Conservation (phyloP, 2,888 invertebrate species). For the Odontomyia ornata region DNA sequence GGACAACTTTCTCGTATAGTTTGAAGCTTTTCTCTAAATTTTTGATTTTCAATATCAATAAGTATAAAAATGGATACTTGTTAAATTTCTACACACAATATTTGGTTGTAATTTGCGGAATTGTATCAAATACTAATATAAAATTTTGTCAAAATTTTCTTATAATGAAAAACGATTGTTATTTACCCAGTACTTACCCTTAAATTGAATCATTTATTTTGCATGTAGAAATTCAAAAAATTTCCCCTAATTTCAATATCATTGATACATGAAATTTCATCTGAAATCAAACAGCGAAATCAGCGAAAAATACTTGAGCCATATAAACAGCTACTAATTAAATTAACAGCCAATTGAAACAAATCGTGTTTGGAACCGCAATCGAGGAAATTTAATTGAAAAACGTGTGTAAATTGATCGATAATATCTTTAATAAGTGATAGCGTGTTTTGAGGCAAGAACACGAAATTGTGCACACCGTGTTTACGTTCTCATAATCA, state of each 20-base stretch:
- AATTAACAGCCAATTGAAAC: neutral
- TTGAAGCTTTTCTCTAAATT: no score
- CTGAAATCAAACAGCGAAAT: conserved; percentile 4
- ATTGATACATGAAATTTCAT: neutral
- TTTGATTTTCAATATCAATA: no score
- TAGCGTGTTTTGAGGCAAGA: neutral
- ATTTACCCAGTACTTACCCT: no score
- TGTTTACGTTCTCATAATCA: neutral
- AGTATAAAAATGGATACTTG: no score
- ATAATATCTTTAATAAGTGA: neutral
- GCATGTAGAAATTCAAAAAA: no score
- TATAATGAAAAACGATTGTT: no score
- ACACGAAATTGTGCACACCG: neutral
- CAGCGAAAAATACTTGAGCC: no score
- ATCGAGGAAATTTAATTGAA: neutral
- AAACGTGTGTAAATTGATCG: neutral
- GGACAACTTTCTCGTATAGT: no score
- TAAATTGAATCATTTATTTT: neutral
- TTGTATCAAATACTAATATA: no score
- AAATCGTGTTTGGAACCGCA: neutral
- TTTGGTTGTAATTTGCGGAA: no score
- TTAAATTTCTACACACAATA: no score
- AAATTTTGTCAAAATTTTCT: no score
- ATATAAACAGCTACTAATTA: conserved; percentile 2
- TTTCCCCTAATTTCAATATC: neutral